Evolutionary conservation across 1,140 invertebrate genomes (phyloP).

Genomic region (Danaus plexippus): DNA sequence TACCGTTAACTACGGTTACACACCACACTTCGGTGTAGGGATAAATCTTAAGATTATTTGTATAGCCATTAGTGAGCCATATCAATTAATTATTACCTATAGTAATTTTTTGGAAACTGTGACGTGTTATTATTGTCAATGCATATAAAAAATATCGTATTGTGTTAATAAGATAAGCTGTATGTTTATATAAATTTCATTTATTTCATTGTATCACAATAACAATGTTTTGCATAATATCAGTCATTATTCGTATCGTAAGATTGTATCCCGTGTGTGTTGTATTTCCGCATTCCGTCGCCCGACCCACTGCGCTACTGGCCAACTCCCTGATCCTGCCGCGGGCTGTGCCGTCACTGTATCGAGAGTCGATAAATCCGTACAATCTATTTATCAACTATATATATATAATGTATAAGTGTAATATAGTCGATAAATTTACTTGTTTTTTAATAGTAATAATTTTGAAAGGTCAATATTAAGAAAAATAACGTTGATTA

Average conservation of each 20-base stretch:
- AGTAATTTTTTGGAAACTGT: background rate
- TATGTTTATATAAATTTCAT: no score
- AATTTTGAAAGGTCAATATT: no score
- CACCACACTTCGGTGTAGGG: conserved; percentile 18
- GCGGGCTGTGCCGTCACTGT: conserved; percentile 28
- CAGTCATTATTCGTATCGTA: no score
- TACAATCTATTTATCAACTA: background rate
- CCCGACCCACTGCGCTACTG: conserved; percentile 65
- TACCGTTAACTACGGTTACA: conserved; percentile 53
- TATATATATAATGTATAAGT: conserved; percentile 4
- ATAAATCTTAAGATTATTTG: conserved; percentile 31
- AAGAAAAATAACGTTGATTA: no score
- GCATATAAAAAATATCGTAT: no score
- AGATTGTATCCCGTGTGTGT: conserved; percentile 10
- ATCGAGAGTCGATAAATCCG: background rate
- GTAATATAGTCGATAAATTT: conserved; percentile 21
- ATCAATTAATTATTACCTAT: background rate
- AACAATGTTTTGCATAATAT: no score
- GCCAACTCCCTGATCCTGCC: conserved; percentile 62
- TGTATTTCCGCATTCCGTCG: conserved; percentile 62
- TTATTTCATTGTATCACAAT: no score
- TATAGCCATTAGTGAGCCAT: conserved; percentile 1
- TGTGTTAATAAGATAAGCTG: no score
- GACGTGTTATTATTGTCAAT: background rate
- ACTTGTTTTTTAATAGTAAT: no score